Evolutionary conservation across 2,797 vertebrate species (phyloP), one percentile per base, ranked within the genome.

Genomic region (Microtus californicus): DNA sequence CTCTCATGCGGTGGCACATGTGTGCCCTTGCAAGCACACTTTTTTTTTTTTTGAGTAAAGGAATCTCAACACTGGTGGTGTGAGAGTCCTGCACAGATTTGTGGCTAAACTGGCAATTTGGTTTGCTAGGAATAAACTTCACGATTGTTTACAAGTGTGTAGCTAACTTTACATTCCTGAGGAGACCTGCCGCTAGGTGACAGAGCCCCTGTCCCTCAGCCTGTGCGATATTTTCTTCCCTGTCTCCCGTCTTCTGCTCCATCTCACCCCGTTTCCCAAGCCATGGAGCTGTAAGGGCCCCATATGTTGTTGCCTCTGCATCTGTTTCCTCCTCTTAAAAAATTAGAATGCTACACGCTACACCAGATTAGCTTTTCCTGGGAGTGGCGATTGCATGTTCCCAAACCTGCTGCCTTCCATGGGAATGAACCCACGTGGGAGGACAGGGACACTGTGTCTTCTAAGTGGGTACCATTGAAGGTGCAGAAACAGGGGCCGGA

Each of bases 281-380:
- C 79, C 73, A 3, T 2, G 74, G 45, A 8, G n/a, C 45, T 27
- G 27, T 23, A 9, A 77, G 23, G 80, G 9, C 10, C 31, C 21
- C 80, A 15, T 59, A 77, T 23, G 2, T 34, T 23, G 2, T 34
- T 19, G 13, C 67, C 56, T 91, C 67, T 69, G 29, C 3, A 31
- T 73, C 61, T 87, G 9, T 54, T 78, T 96, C 43, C 56, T 91
- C 61, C 4, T 73, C 63, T 80, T 48, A 31, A 91, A 87, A 87
- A 90, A 21, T 40, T 63, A 90, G 76, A 63, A 10, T 34, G 56
- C 48, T 74, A 29, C 21, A 11, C 21, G 51, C 48, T 74, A 29
- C 25, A 11, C 21, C 19, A 15, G 51, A 6, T n/a, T 40, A 89
- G 91, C 12, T 54, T 71, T 81, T 77, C 81, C 71, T 45, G n/a